These are phyloP conservation scores for Phalacrocorax brasilianus DNA, from an alignment of 2,113 vertebrate genomes.

Conservation along the genomic window DNA sequence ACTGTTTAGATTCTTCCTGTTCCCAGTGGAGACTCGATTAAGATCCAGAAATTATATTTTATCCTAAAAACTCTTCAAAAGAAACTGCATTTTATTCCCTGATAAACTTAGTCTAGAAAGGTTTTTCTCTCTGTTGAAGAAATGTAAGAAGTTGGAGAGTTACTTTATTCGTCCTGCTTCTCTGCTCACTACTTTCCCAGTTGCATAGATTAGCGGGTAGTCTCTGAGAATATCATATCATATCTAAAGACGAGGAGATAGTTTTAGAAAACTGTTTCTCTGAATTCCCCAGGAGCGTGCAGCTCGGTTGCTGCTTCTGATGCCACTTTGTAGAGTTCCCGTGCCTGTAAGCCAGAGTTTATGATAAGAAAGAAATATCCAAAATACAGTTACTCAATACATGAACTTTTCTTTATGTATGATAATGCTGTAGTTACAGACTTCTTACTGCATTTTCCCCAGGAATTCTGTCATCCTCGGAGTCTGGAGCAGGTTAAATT, in stretches of 20 bases:
- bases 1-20: background rate
- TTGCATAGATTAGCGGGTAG: slow-evolving; percentile 43
- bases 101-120: background rate
- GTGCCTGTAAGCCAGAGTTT: background rate
- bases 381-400: background rate
- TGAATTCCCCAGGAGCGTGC: background rate
- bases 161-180: slow-evolving; percentile 10
- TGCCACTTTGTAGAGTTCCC: background rate
- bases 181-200: background rate
- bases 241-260: slow-evolving; percentile 29
- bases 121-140: background rate
- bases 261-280: slow-evolving; percentile 7
- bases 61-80: background rate
- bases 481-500: slow-evolving; percentile 15
- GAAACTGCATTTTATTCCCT: background rate
- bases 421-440: background rate
- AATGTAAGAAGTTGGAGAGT: background rate
- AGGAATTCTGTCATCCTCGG: background rate
- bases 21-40: background rate
- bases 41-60: background rate
- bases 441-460: background rate
- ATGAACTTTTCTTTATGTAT: background rate
- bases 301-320: background rate
- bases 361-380: background rate
- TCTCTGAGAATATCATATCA: background rate